A percentile compares a stretch with the other conserved stretches of the same genome.
Evolutionary conservation across 2,888 invertebrate species (phyloP).

Genomic region (Dione juno): DNA sequence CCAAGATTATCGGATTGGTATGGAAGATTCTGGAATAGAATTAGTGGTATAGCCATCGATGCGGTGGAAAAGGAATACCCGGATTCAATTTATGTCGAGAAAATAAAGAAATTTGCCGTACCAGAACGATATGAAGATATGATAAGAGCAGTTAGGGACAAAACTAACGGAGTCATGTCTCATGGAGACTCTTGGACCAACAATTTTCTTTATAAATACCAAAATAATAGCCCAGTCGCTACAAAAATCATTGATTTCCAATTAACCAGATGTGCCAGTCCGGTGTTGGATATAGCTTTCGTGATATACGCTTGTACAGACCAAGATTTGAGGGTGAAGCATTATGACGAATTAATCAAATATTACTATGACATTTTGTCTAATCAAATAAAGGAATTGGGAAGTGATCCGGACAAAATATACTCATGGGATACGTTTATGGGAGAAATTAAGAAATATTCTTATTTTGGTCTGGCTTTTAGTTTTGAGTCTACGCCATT

Average conservation of each 20-base stretch:
- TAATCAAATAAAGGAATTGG: conserved; percentile 81
- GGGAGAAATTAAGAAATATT: conserved; percentile 82
- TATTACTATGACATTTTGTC: conserved; percentile 85
- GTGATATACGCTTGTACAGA: conserved; percentile 83
- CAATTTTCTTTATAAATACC: conserved; percentile 86
- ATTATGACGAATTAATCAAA: conserved; percentile 84
- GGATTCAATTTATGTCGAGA: conserved; percentile 80
- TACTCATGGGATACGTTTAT: conserved; percentile 79
- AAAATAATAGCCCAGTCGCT: conserved; percentile 57
- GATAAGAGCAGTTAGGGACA: conserved; percentile 66
- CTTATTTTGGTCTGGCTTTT: conserved; percentile 83
- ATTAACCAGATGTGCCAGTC: conserved; percentile 82
- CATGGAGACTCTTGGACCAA: conserved; percentile 91
- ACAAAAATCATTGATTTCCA: conserved; percentile 88
- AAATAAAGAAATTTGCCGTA: conserved; percentile 79
- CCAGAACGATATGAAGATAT: conserved; percentile 80
- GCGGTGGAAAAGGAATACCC: conserved; percentile 86
- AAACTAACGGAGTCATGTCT: conserved; percentile 82
- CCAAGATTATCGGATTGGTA: conserved; percentile 84
- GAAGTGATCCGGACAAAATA: conserved; percentile 82
- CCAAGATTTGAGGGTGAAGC: conserved; percentile 78
- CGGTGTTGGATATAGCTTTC: conserved; percentile 84
- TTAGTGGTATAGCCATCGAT: conserved; percentile 83
- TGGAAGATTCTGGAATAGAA: conserved; percentile 74
- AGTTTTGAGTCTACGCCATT: conserved; percentile 85